A percentile compares a stretch with the other conserved stretches of the same genome.
Evolutionary conservation across 37 sponge, comb jelly and placozoan genomes (phyloP).

Genomic region (Oscarella lobularis): DNA sequence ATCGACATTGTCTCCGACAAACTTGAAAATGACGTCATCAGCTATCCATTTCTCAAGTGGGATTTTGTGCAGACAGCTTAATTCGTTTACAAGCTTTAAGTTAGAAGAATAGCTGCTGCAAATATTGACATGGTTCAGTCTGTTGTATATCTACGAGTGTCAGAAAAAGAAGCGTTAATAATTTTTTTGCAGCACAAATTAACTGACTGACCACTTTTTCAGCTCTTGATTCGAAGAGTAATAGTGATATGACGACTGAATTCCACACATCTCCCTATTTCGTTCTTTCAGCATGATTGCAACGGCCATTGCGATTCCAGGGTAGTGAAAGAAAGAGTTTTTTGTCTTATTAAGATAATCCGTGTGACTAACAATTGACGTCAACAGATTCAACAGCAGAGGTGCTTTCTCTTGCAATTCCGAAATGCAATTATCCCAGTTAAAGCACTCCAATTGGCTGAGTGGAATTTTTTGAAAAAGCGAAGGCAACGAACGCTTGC

Average conservation of each 20-base stretch:
- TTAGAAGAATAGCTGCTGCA: background rate
- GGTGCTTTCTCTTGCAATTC: conserved; percentile 10
- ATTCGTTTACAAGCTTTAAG: background rate
- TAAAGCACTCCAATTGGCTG: background rate
- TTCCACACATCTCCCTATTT: conserved; percentile 13
- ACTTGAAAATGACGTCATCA: conserved; percentile 13
- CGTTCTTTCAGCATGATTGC: conserved; percentile 20
- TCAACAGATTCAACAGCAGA: background rate
- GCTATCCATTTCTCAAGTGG: conserved; percentile 12
- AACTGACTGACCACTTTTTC: too few species aligned
- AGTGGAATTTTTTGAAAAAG: background rate
- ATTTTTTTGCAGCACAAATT: too few species aligned
- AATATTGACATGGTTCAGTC: background rate
- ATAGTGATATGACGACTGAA: too few species aligned
- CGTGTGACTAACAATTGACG: background rate
- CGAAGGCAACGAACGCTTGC: background rate
- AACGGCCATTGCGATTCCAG: conserved; percentile 16
- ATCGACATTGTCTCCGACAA: conserved; percentile 26
- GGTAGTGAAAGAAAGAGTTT: background rate
- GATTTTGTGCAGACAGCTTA: background rate
- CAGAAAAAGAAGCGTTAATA: too few species aligned
- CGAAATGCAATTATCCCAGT: background rate
- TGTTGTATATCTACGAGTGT: background rate
- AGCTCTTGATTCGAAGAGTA: too few species aligned
- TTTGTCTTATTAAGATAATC: conserved; percentile 12